These are phyloP conservation scores for Ypsolopha sequella DNA, from an alignment of 2,888 invertebrate genomes.

Conservation along the genomic window DNA sequence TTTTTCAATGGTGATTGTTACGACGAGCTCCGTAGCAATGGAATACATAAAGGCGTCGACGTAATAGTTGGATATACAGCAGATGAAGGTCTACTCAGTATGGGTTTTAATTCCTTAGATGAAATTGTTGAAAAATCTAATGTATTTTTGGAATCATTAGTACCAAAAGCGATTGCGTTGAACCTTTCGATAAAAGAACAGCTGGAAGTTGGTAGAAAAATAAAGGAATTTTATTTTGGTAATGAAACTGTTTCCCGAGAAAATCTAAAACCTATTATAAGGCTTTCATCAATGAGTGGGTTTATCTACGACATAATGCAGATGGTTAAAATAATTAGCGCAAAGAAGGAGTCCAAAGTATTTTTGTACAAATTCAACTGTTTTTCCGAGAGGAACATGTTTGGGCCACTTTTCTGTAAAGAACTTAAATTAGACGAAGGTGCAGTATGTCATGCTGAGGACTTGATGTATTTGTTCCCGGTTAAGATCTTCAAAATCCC, in stretches of 20 bases:
- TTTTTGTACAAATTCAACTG: slow-evolving; percentile 38
- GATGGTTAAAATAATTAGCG: slow-evolving; percentile 19
- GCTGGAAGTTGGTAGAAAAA: slow-evolving; percentile 25
- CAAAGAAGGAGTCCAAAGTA: slow-evolving; percentile 21
- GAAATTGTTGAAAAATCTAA: slow-evolving; percentile 21
- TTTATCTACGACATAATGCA: slow-evolving; percentile 23
- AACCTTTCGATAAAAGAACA: slow-evolving; percentile 23
- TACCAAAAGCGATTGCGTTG: slow-evolving; percentile 23
- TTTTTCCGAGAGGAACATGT: slow-evolving; percentile 30
- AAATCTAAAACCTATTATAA: slow-evolving; percentile 19
- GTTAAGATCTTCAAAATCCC: slow-evolving; percentile 12
- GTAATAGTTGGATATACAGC: slow-evolving; percentile 78
- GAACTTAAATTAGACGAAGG: slow-evolving; percentile 13
- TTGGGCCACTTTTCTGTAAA: slow-evolving; percentile 17
- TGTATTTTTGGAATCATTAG: slow-evolving; percentile 26
- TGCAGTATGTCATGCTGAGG: slow-evolving; percentile 28
- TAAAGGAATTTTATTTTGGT: slow-evolving; percentile 29
- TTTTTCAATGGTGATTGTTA: slow-evolving; percentile 29
- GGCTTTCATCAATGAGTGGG: slow-evolving; percentile 20
- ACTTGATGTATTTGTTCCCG: slow-evolving; percentile 33
- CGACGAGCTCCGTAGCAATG: slow-evolving; percentile 42
- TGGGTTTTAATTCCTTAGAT: slow-evolving; percentile 14
- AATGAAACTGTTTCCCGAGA: slow-evolving; percentile 18
- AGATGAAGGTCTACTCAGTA: slow-evolving; percentile 71
- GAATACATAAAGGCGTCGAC: slow-evolving; percentile 64